A percentile compares a stretch with the other conserved stretches of the same genome.
Evolutionary conservation across 2,888 invertebrate species (phyloP).

Genomic region (Conomelus anceps): DNA sequence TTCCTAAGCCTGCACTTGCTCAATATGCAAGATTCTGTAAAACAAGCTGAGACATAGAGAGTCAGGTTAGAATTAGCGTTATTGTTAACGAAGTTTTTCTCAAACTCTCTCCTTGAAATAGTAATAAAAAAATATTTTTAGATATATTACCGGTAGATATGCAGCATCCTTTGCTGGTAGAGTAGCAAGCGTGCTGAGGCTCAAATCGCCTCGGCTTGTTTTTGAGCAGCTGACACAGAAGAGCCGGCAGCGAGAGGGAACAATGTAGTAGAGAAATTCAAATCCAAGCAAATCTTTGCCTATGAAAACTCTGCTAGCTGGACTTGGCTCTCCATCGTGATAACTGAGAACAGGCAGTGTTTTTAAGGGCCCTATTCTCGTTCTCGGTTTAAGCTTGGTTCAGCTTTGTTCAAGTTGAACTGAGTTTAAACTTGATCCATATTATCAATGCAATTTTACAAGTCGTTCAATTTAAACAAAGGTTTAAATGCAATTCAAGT

Average conservation of each 20-base stretch:
- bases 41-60: no score
- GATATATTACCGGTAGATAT: constrained; percentile 55
- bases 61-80: no score
- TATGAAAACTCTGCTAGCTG: constrained; percentile 70
- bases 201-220: constrained; percentile 54
- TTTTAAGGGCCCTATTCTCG: not conserved
- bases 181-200: constrained; percentile 65
- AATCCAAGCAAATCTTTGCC: constrained; percentile 82
- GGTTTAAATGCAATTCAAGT: no score
- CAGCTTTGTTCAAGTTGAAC: no score
- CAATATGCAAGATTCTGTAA: no score
- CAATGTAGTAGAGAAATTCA: constrained; percentile 71
- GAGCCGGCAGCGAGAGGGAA: constrained; percentile 57
- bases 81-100: no score
- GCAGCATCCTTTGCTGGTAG: constrained; percentile 81
- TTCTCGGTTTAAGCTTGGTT: not conserved
- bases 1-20: no score
- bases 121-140: not conserved
- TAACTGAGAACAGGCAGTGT: not conserved
- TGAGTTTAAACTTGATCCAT: no score
- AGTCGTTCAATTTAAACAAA: no score
- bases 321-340: constrained; percentile 46
- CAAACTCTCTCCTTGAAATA: no score
- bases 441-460: no score
- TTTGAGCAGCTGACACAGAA: constrained; percentile 62